Evolutionary conservation across 2,888 invertebrate species (phyloP).

Genomic region (Galerucella calmariensis): DNA sequence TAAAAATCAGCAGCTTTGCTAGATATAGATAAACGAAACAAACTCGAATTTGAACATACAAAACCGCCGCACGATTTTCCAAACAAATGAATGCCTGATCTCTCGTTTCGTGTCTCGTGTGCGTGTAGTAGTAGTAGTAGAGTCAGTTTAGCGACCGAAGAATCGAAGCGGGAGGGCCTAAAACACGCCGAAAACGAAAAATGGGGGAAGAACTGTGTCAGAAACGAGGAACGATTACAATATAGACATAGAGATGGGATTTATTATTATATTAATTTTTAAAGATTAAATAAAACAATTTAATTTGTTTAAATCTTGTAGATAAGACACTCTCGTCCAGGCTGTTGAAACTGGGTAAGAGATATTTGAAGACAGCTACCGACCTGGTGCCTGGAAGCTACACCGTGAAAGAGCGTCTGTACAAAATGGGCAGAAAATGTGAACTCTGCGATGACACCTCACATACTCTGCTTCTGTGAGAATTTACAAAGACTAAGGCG

Average conservation of each 20-base stretch:
- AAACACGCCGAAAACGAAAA: constrained; percentile 21
- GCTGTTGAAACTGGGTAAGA: too few species aligned
- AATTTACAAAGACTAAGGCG: too few species aligned
- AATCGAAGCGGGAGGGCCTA: constrained; percentile 24
- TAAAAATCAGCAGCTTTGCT: background rate
- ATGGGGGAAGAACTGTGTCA: constrained; percentile 31
- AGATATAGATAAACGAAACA: constrained; percentile 4
- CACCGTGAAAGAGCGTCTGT: too few species aligned
- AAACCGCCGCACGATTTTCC: constrained; percentile 5
- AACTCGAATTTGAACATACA: background rate
- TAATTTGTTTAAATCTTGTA: background rate
- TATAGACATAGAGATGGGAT: constrained; percentile 9
- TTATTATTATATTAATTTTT: background rate
- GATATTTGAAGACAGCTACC: too few species aligned
- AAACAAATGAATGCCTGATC: constrained; percentile 14
- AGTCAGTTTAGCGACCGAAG: constrained; percentile 15
- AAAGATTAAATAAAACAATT: background rate
- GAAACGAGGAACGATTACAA: constrained; percentile 15
- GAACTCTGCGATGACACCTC: too few species aligned
- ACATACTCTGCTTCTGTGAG: too few species aligned
- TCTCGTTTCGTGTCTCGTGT: constrained; percentile 7
- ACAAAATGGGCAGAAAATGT: too few species aligned
- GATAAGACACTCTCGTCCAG: too few species aligned
- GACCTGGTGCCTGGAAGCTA: too few species aligned
- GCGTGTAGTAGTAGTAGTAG: constrained; percentile 10